Conservation (phyloP, 2,113 vertebrate genomes). For the Pangasianodon hypophthalmus region DNA sequence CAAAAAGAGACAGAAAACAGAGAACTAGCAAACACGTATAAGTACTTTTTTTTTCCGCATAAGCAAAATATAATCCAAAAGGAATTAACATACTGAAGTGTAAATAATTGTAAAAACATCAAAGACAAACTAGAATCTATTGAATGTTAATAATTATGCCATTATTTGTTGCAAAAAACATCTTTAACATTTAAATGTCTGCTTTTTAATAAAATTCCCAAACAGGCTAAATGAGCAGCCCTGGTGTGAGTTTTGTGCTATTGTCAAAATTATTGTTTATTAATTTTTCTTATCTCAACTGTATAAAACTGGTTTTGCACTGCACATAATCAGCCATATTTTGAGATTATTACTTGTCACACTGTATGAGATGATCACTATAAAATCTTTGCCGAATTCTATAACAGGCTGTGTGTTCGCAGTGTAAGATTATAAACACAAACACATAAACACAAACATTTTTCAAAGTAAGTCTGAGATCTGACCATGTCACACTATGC, state of each 20-base stretch:
- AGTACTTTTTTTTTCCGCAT: slow-evolving; percentile 21
- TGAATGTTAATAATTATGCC: slow-evolving; percentile 33
- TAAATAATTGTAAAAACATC: slow-evolving; percentile 45
- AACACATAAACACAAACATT: background rate
- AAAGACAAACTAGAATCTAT: slow-evolving; percentile 47
- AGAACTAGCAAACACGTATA: slow-evolving; percentile 50
- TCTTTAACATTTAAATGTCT: background rate
- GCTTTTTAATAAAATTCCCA: slow-evolving; percentile 1
- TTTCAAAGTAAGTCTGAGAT: background rate
- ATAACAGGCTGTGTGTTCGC: background rate
- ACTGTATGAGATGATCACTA: background rate
- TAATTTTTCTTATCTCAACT: slow-evolving; percentile 5
- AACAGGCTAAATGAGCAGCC: slow-evolving; percentile 3
- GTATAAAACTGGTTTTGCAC: background rate
- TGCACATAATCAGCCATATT: background rate
- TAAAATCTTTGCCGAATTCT: background rate
- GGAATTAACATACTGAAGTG: slow-evolving; percentile 33
- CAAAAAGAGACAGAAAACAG: slow-evolving; percentile 42
- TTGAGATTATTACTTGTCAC: background rate
- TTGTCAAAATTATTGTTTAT: background rate
- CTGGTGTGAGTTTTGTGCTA: background rate
- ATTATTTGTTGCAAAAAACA: background rate
- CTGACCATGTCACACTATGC: no score
- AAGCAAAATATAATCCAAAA: slow-evolving; percentile 19
- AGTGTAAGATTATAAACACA: background rate